Conservation (phyloP, 1,140 invertebrate genomes). For the Bactericera cockerelli region DNA sequence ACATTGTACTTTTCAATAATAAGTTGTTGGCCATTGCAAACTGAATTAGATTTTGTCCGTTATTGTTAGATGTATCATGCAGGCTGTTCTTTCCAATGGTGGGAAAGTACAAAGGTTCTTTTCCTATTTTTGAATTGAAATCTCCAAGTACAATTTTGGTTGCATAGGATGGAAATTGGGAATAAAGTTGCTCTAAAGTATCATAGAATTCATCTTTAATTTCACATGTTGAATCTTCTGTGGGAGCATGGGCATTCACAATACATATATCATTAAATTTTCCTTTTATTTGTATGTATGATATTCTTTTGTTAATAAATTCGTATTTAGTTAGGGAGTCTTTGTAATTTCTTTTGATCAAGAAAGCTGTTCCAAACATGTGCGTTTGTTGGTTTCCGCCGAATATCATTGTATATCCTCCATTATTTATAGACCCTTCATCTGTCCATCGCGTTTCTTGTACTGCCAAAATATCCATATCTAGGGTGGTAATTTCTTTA, state of each 20-base stretch:
- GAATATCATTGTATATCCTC: not conserved
- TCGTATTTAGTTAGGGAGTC: no score
- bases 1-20: conserved; percentile 10
- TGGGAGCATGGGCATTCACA: conserved; percentile 14
- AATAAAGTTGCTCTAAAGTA: conserved; percentile 10
- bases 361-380: no score
- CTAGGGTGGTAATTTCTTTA: not conserved
- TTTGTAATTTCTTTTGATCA: no score
- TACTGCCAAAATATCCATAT: not conserved
- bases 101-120: no score
- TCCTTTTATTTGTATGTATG: conserved; percentile 10
- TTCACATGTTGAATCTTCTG: conserved; percentile 14
- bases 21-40: conserved; percentile 5
- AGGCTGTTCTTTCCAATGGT: conserved; percentile 5
- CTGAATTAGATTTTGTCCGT: conserved; percentile 4
- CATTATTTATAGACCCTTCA: not conserved
- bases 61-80: conserved; percentile 3
- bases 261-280: conserved; percentile 11
- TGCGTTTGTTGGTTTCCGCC: not conserved
- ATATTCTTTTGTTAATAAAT: conserved; percentile 13
- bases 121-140: conserved; percentile 13
- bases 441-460: conserved; percentile 13
- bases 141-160: conserved; percentile 17
- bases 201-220: conserved; percentile 18
- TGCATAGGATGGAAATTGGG: conserved; percentile 13